Evolutionary conservation across 1,140 invertebrate genomes (phyloP).

Genomic region (Drosophila repleta): DNA sequence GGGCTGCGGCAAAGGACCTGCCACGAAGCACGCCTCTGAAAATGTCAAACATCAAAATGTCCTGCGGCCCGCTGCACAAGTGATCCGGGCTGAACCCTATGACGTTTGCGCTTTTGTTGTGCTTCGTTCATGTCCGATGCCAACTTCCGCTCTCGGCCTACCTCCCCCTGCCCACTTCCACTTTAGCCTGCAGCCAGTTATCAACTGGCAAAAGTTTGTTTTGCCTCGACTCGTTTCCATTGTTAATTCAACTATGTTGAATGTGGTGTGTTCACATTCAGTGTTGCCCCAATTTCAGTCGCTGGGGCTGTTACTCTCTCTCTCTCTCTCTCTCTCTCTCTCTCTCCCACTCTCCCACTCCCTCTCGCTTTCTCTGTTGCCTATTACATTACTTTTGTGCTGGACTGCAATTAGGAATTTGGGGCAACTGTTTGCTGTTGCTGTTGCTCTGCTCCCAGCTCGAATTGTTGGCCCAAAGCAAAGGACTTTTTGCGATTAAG

Average conservation of each 20-base stretch:
- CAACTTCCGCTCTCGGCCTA: conserved; percentile 58
- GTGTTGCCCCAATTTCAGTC: conserved; percentile 51
- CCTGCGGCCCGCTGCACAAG: conserved; percentile 10
- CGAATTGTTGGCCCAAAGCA: conserved; percentile 22
- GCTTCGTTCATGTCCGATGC: conserved; percentile 53
- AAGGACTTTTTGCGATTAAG: conserved; percentile 10
- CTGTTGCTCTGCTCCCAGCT: too few species aligned
- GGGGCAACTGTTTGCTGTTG: conserved; percentile 64
- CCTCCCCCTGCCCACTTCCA: not conserved
- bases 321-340: not conserved
- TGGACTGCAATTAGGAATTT: conserved; percentile 72
- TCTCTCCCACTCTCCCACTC: not conserved
- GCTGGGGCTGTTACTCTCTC: conserved; percentile 23
- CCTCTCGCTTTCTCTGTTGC: conserved; percentile 1
- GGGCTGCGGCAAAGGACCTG: too few species aligned
- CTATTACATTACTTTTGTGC: conserved; percentile 45
- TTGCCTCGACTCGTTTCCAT: conserved; percentile 34
- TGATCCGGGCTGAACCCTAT: conserved; percentile 30
- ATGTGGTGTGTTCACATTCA: conserved; percentile 29
- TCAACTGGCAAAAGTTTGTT: conserved; percentile 21
- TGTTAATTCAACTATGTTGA: conserved; percentile 45
- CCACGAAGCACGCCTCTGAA: conserved; percentile 35
- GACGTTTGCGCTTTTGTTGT: conserved; percentile 66
- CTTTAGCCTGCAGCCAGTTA: conserved; percentile 29
- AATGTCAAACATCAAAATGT: conserved; percentile 35